Conservation (phyloP, 2,797 vertebrate species). For the Notamacropus eugenii region DNA sequence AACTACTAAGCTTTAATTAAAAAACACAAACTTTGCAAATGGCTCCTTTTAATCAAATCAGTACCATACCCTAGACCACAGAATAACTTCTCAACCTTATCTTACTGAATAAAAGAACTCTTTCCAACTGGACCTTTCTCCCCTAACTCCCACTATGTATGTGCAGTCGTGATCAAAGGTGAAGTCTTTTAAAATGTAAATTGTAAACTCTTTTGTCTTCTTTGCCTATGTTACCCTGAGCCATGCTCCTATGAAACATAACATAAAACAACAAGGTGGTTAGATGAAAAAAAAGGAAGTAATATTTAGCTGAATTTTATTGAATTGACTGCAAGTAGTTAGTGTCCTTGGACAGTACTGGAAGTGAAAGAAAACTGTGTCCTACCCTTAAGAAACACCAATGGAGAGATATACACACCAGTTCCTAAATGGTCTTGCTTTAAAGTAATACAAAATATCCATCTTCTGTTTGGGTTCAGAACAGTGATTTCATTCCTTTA, state of each 20-base stretch:
- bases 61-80: background rate
- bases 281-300: background rate
- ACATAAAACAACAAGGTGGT: background rate
- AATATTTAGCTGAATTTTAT: background rate
- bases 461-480: no score
- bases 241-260: background rate
- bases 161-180: background rate
- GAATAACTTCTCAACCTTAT: background rate
- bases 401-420: background rate
- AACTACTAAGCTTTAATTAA: constrained; percentile 4
- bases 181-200: background rate
- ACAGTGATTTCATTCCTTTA: no score
- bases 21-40: background rate
- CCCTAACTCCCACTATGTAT: background rate
- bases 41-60: background rate
- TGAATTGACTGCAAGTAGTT: background rate
- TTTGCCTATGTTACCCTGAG: background rate
- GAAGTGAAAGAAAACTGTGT: background rate
- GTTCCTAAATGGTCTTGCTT: background rate
- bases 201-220: background rate
- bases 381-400: background rate
- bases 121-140: background rate
- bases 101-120: background rate
- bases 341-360: background rate
- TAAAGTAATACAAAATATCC: no score